These are phyloP conservation scores for Ceratoteleas bidentatus DNA, from an alignment of 1,140 invertebrate species.

Conservation along the genomic window DNA sequence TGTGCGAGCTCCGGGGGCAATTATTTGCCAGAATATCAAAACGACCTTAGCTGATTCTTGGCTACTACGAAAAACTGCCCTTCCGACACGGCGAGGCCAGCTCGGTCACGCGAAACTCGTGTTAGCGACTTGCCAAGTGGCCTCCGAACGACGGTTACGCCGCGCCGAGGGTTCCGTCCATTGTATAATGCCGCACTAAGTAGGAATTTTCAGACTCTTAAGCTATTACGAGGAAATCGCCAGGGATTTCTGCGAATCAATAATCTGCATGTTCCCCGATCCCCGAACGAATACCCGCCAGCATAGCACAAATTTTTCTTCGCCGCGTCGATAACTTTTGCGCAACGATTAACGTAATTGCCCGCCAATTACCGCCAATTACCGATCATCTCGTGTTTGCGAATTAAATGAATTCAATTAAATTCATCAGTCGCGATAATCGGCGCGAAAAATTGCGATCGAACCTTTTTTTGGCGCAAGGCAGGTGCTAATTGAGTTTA, in stretches of 20 bases:
- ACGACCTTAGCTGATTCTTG: slow-evolving; percentile 60
- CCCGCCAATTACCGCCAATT: too few species aligned
- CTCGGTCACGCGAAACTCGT: slow-evolving; percentile 76
- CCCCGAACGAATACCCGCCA: slow-evolving; percentile 20
- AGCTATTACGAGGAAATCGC: slow-evolving; percentile 60
- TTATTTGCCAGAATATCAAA: slow-evolving; percentile 59
- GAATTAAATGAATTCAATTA: too few species aligned
- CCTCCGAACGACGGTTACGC: slow-evolving; percentile 67
- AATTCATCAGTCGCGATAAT: neutral
- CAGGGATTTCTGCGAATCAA: slow-evolving; percentile 61
- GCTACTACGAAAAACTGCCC: slow-evolving; percentile 67
- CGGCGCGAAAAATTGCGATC: too few species aligned
- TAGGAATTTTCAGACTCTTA: slow-evolving; percentile 64
- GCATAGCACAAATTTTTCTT: neutral
- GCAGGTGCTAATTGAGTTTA: slow-evolving; percentile 35
- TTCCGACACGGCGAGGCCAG: slow-evolving; percentile 65
- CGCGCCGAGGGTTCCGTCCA: slow-evolving; percentile 64
- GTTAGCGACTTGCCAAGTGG: slow-evolving; percentile 77
- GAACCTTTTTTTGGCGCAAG: slow-evolving; percentile 5
- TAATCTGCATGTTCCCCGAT: slow-evolving; percentile 50
- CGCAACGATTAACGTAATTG: too few species aligned
- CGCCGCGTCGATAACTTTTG: too few species aligned
- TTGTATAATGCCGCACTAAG: slow-evolving; percentile 56
- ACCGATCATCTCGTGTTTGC: too few species aligned
- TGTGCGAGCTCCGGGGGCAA: slow-evolving; percentile 19